Evolutionary conservation across 2,888 invertebrate genomes (phyloP).

Genomic region (Aspidiotus destructor): DNA sequence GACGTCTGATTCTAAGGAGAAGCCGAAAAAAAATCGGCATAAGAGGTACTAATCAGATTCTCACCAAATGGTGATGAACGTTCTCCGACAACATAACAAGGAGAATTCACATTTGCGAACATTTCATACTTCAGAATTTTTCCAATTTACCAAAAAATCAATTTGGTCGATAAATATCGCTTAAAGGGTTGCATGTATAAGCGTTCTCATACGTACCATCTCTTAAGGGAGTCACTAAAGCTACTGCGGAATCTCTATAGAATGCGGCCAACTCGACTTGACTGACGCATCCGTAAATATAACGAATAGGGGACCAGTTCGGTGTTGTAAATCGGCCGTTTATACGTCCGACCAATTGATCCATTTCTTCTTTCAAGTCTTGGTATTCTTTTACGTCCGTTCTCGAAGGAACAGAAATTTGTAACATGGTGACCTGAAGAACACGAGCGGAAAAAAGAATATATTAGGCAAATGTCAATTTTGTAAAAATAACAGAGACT

Average conservation of each 20-base stretch:
- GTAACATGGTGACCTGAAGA: constrained; percentile 40
- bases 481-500: no score
- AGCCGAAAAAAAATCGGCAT: no score
- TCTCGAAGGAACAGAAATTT: constrained; percentile 43
- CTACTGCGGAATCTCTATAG: constrained; percentile 43
- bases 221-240: constrained; percentile 43
- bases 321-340: constrained; percentile 44
- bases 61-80: no score
- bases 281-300: constrained; percentile 43
- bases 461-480: no score
- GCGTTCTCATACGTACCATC: constrained; percentile 42
- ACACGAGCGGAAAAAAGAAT: not conserved
- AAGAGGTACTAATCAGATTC: no score
- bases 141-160: no score
- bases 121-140: no score
- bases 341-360: constrained; percentile 43
- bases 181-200: not conserved
- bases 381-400: constrained; percentile 44
- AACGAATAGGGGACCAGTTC: constrained; percentile 45
- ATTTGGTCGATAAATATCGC: no score
- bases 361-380: constrained; percentile 44
- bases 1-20: no score
- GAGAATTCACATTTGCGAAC: no score
- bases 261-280: constrained; percentile 44
- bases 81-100: no score